These are phyloP conservation scores for Moxostoma hubbsi DNA, from an alignment of 2,797 vertebrate genomes.

Conservation along the genomic window DNA sequence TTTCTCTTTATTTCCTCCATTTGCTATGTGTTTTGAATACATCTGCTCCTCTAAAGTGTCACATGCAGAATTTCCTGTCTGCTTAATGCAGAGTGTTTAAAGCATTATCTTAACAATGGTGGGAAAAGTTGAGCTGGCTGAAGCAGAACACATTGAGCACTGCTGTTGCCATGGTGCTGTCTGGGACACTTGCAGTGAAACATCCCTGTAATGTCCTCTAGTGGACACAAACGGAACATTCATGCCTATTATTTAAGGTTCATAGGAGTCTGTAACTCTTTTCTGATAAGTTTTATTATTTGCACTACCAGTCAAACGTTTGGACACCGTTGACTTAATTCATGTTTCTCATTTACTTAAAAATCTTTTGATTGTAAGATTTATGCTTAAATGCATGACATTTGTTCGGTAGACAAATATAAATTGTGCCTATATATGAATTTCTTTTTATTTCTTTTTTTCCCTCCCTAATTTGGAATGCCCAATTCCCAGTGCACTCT, in stretches of 20 bases:
- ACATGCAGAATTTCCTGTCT: background rate
- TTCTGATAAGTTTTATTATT: too few species aligned
- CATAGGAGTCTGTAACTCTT: too few species aligned
- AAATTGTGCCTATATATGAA: too few species aligned
- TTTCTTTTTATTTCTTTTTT: too few species aligned
- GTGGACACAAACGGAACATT: slow-evolving; percentile 63
- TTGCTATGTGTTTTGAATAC: slow-evolving; percentile 30
- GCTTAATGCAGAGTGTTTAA: slow-evolving; percentile 4
- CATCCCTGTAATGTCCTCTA: slow-evolving; percentile 75
- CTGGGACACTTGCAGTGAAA: slow-evolving; percentile 46
- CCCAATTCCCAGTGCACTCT: too few species aligned
- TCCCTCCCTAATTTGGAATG: too few species aligned
- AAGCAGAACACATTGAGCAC: slow-evolving; percentile 39
- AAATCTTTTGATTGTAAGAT: too few species aligned
- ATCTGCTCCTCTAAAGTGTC: background rate
- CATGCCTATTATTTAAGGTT: background rate
- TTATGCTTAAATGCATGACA: too few species aligned
- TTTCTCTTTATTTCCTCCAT: background rate
- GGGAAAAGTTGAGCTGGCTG: slow-evolving; percentile 30
- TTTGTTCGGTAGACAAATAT: too few species aligned
- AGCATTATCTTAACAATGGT: slow-evolving; percentile 40
- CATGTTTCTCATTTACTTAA: too few species aligned
- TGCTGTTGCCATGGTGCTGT: slow-evolving; percentile 43
- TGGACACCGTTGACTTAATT: too few species aligned
- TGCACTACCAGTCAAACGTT: too few species aligned